Evolutionary conservation across 1,140 invertebrate species (phyloP).

Genomic region (Euschistus heros): DNA sequence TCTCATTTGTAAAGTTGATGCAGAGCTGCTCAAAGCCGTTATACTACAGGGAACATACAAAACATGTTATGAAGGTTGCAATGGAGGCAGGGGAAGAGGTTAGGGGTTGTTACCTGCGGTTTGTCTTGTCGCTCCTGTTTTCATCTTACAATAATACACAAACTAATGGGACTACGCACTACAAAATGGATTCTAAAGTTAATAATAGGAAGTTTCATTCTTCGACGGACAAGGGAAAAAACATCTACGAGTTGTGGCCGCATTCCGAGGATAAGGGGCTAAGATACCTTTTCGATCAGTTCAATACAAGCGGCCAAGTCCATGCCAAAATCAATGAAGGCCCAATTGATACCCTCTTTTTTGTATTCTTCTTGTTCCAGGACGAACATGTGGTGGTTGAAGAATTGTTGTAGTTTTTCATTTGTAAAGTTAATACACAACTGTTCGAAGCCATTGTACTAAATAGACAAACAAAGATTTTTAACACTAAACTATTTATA

Average conservation of each 20-base stretch:
- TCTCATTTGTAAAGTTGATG: constrained; percentile 98
- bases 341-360: constrained; percentile 86
- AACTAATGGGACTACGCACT: too few relatives aligned
- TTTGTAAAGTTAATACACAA: constrained; percentile 99
- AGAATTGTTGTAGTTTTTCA: constrained; percentile 94
- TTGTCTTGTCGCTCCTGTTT: too few relatives aligned
- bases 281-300: constrained; percentile 83
- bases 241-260: too few relatives aligned
- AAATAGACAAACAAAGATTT: constrained; percentile 33
- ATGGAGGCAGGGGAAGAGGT: neutral
- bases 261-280: too few relatives aligned
- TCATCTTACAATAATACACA: too few relatives aligned
- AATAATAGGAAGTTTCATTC: too few relatives aligned
- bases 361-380: constrained; percentile 96
- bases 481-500: too few relatives aligned
- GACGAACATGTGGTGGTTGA: constrained; percentile 98
- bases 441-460: constrained; percentile 97
- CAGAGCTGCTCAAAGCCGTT: constrained; percentile 98
- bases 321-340: constrained; percentile 96
- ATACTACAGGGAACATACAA: constrained; percentile 45
- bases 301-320: constrained; percentile 93
- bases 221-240: too few relatives aligned
- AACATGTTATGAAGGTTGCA: neutral
- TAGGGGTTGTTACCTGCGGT: too few relatives aligned
- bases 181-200: too few relatives aligned